Conservation (phyloP, 2,888 invertebrate species). For the Apamea epomidion region DNA sequence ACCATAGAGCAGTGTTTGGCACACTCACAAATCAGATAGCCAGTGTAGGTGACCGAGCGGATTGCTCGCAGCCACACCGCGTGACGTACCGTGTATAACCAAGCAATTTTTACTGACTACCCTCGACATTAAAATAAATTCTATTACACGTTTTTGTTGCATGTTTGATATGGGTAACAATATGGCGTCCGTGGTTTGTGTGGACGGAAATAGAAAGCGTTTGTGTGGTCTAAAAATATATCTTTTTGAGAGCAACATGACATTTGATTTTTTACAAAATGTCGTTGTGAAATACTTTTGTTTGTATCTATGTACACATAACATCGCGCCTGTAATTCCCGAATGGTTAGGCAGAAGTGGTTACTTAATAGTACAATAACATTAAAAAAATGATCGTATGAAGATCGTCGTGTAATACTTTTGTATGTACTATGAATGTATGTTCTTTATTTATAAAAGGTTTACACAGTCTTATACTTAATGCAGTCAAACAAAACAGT, state of each 20-base stretch:
- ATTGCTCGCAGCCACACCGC: slow-evolving; percentile 32
- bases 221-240: background rate
- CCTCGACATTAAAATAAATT: slow-evolving; percentile 41
- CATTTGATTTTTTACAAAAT: background rate
- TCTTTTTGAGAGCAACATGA: background rate
- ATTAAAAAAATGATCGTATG: background rate
- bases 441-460: background rate
- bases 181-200: slow-evolving; percentile 23
- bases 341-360: background rate
- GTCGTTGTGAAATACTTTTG: no score
- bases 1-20: slow-evolving; percentile 39
- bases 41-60: slow-evolving; percentile 38
- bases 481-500: background rate
- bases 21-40: slow-evolving; percentile 54
- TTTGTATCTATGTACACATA: background rate
- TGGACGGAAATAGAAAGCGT: slow-evolving; percentile 28
- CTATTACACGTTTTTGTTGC: slow-evolving; percentile 38
- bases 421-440: background rate
- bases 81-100: slow-evolving; percentile 21
- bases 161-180: slow-evolving; percentile 41
- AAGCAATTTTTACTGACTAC: slow-evolving; percentile 39
- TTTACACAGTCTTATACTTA: background rate
- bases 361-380: background rate
- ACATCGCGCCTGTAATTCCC: background rate
- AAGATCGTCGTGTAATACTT: background rate